Conservation (phyloP, 2,888 invertebrate species). For the Leucania comma region DNA sequence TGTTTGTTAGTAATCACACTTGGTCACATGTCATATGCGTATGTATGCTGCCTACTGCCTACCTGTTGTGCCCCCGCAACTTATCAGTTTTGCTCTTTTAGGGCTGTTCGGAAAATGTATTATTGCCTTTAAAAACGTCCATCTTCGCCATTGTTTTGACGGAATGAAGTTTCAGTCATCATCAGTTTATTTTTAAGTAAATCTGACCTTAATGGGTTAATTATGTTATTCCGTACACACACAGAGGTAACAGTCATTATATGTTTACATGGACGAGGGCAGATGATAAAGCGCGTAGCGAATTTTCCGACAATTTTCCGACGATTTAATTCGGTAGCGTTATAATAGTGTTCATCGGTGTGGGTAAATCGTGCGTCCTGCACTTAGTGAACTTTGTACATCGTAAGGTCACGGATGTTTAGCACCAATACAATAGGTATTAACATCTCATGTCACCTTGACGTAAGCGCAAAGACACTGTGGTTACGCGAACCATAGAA, state of each 20-base stretch:
- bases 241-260: constrained; percentile 51
- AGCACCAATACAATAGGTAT: constrained; percentile 88
- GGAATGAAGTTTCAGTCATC: constrained; percentile 65
- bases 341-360: constrained; percentile 63
- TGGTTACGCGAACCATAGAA: constrained; percentile 65
- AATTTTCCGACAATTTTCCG: constrained; percentile 74
- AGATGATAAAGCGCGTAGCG: constrained; percentile 45
- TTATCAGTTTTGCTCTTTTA: constrained; percentile 86
- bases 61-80: constrained; percentile 87
- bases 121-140: constrained; percentile 72
- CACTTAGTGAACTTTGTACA: constrained; percentile 88
- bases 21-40: constrained; percentile 86
- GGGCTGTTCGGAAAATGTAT: constrained; percentile 79
- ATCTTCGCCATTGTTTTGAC: constrained; percentile 72
- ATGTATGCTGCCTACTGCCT: constrained; percentile 86
- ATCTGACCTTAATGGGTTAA: constrained; percentile 59
- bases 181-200: constrained; percentile 63
- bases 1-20: constrained; percentile 74
- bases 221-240: constrained; percentile 48
- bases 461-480: constrained; percentile 85
- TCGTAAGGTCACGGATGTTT: constrained; percentile 88
- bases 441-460: constrained; percentile 90
- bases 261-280: constrained; percentile 52
- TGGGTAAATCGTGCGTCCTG: constrained; percentile 79
- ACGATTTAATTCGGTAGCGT: constrained; percentile 65